A percentile compares a stretch with the other conserved stretches of the same genome.
Conservation (phyloP, 1,140 invertebrate species). For the Galleria mellonella region DNA sequence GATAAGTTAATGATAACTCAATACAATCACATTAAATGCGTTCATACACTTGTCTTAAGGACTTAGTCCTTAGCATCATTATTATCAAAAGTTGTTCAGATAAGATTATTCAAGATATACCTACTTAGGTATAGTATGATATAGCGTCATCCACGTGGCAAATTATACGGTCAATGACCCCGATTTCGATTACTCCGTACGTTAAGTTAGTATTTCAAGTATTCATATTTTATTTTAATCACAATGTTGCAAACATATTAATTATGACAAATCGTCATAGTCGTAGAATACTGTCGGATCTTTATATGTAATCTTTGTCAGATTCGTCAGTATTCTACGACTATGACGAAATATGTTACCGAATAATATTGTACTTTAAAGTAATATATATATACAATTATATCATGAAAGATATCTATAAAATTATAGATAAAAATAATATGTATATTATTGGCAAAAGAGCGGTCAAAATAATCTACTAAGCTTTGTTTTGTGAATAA, state of each 20-base stretch:
- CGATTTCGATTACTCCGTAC: background rate
- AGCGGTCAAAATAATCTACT: no score
- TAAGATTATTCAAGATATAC: constrained; percentile 8
- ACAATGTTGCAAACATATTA: background rate
- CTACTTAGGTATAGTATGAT: constrained; percentile 1
- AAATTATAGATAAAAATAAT: no score
- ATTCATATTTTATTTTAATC: background rate
- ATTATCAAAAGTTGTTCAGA: constrained; percentile 4
- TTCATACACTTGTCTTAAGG: background rate
- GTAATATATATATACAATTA: background rate
- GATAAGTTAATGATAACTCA: no score
- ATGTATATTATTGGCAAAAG: no score
- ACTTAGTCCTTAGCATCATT: constrained; percentile 10
- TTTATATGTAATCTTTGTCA: no score
- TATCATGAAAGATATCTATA: no score
- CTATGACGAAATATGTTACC: no score
- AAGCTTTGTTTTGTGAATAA: no score
- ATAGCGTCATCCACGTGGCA: constrained; percentile 19
- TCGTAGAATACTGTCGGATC: no score
- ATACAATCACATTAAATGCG: background rate
- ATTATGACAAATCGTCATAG: background rate
- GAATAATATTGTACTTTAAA: constrained; percentile 2
- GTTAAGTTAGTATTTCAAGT: no score
- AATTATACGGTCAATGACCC: constrained; percentile 15
- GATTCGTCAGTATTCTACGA: no score